These are phyloP conservation scores for Papilio polyxenes DNA, from an alignment of 1,140 invertebrate species.

Conservation along the genomic window DNA sequence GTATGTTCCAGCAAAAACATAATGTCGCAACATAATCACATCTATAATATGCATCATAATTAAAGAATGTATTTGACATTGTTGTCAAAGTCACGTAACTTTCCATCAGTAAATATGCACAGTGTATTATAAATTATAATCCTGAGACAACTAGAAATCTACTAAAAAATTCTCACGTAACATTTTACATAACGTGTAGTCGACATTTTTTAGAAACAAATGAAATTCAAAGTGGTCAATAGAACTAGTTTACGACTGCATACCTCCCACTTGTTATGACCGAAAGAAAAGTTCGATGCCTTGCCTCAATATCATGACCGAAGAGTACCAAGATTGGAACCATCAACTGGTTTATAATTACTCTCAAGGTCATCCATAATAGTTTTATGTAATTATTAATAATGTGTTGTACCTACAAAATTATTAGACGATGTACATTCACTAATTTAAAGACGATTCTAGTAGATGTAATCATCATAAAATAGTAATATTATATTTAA, in stretches of 20 bases:
- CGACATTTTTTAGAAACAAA: neutral
- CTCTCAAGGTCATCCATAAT: conserved; percentile 3
- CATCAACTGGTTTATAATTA: conserved; percentile 8
- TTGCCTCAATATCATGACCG: conserved; percentile 13
- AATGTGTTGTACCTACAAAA: neutral
- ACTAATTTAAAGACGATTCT: too few relatives aligned
- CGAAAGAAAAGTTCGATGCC: conserved; percentile 33
- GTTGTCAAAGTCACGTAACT: neutral
- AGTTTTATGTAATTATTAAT: neutral
- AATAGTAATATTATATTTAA: too few relatives aligned
- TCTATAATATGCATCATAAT: neutral
- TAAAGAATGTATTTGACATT: neutral
- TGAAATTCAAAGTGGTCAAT: neutral
- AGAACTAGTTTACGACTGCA: conserved; percentile 31
- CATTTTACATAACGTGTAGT: neutral
- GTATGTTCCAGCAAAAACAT: neutral
- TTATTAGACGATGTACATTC: neutral
- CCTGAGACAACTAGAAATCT: neutral
- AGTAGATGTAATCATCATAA: too few relatives aligned
- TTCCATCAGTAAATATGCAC: neutral
- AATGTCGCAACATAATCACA: neutral
- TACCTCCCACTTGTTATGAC: conserved; percentile 30
- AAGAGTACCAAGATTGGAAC: conserved; percentile 2
- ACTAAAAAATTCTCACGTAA: neutral
- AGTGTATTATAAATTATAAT: neutral